phyloP scores from a whole-genome alignment of 2,113 vertebrate genomes.

The Ameiurus melas region DNA sequence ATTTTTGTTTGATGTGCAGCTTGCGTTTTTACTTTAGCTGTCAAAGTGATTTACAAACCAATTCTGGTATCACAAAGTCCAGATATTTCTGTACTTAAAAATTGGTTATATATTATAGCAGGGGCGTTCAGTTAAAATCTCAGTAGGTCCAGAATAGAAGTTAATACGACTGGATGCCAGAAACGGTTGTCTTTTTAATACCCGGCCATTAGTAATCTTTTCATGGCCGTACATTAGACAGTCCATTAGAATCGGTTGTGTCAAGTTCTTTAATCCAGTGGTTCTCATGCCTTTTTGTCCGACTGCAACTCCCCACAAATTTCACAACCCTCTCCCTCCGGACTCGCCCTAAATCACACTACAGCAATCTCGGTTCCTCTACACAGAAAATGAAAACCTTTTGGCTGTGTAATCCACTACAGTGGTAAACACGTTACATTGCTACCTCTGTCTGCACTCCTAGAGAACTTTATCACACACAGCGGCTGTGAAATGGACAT shows the following conservation, averaged over 20 bases:
- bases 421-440: not conserved
- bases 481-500: not conserved
- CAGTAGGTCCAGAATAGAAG: not conserved
- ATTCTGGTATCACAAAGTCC: not conserved
- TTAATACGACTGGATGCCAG: not conserved
- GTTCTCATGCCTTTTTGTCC: not conserved
- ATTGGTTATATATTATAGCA: not conserved
- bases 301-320: not conserved
- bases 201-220: not conserved
- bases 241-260: not conserved
- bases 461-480: not conserved
- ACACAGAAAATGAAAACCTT: not conserved
- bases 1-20: not conserved
- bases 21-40: not conserved
- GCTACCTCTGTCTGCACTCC: too few relatives aligned
- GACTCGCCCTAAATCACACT: not conserved
- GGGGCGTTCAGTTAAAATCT: not conserved
- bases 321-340: not conserved
- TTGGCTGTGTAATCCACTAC: constrained; percentile 9
- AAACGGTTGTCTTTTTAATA: not conserved
- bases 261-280: not conserved
- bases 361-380: not conserved
- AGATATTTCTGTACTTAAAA: not conserved
- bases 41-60: not conserved
- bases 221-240: not conserved